Evolutionary conservation across 1,140 invertebrate species (phyloP), one percentile per base, ranked within the genome.

Genomic region (Phymorhynchus buccinoides): DNA sequence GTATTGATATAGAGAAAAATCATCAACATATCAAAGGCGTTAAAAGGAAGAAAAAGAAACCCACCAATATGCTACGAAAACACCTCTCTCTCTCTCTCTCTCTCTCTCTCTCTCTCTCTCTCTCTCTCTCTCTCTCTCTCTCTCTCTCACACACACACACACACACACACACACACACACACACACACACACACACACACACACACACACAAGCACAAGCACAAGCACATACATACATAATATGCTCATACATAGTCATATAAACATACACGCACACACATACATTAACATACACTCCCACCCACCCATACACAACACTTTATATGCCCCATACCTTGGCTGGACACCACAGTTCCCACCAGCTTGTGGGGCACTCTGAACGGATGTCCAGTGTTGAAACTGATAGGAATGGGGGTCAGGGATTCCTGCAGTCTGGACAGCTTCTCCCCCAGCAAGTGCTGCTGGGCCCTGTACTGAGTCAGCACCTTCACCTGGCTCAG

Each of bases 391-490:
- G 37, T 68, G 9, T 30, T 52, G 68, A 39, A 16, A 56, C 1
- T 41, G n/a, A 56, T 32, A 82, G 3, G 35, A 18, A 32, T 42
- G 48, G 30, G 85, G 52, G 14, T 39, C 16, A n/a, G n/a, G n/a
- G n/a, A n/a, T 32, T 68, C 12, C 44, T 9, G 3, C 62, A 18
- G 18, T 4, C 32, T 39, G 37, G 79, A 41, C 16, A 88, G n/a
- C 18, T 80, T 83, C 73, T 81, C 32, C 41, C 75, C 52, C 39
- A 88, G 68, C 22, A 84, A 56, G 44, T 52, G 44, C 71, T 85
- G 85, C 62, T 88, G 88, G 22, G 88, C 86, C 39, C 85, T 88
- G 86, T 88, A 88, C 81, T 88, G 88, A 7, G 86, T 86, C 66
- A 88, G 84, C 27, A 88, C 73, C 35, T 89, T 88, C 41, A 88